These are phyloP conservation scores for Acanthiza pusilla DNA, from an alignment of 2,797 vertebrate genomes.

Conservation along the genomic window DNA sequence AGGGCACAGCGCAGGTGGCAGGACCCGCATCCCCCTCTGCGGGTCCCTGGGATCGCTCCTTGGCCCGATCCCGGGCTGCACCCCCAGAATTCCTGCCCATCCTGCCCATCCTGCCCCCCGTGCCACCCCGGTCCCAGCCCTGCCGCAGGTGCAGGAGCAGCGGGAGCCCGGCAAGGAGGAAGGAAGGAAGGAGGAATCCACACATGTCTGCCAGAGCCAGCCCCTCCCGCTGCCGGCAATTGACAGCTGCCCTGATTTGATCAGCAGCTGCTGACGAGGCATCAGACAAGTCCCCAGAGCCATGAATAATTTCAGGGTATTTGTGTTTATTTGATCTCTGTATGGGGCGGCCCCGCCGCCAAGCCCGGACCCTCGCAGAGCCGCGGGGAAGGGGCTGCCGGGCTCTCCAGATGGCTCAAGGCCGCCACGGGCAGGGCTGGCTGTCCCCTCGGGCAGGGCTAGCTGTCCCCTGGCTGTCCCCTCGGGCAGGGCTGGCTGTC, in stretches of 20 bases:
- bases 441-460: neutral
- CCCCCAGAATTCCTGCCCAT: neutral
- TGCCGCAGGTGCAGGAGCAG: neutral
- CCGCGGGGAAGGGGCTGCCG: neutral
- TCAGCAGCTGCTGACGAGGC: conserved; percentile 58
- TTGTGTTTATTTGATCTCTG: conserved; percentile 45
- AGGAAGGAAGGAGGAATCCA: neutral
- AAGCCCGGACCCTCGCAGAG: neutral
- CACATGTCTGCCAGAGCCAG: conserved; percentile 25
- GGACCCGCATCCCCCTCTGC: accelerated
- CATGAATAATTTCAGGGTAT: conserved; percentile 44
- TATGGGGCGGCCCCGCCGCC: neutral
- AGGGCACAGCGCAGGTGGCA: neutral
- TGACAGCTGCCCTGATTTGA: conserved; percentile 50
- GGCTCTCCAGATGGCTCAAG: conserved; percentile 14
- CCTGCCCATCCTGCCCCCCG: neutral
- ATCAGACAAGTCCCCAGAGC: conserved; percentile 41
- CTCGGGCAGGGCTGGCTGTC: neutral
- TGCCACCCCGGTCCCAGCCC: neutral
- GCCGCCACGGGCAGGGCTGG: neutral
- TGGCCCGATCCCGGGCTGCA: accelerated
- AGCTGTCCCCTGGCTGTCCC: neutral
- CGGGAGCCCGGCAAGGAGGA: neutral
- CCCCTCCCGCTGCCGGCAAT: neutral
- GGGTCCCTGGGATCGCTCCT: neutral